Conservation (phyloP, 2,113 vertebrate genomes). For the Ammodramus savannarum region DNA sequence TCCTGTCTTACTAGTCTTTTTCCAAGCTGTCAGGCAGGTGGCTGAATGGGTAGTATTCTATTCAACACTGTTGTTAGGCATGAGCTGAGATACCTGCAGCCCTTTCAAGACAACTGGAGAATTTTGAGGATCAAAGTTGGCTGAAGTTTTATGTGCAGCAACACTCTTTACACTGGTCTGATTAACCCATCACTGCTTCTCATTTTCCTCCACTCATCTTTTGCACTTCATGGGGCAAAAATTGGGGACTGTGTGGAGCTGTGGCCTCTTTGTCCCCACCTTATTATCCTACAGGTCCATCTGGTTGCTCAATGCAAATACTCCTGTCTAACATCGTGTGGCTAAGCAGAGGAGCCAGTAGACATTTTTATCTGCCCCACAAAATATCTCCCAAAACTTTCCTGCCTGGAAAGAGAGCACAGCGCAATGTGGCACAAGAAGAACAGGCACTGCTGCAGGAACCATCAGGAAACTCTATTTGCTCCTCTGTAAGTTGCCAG, state of each 20-base stretch:
- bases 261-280: background rate
- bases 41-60: background rate
- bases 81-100: background rate
- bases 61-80: background rate
- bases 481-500: background rate
- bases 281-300: rapidly evolving
- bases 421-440: rapidly evolving
- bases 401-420: background rate
- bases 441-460: background rate
- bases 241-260: rapidly evolving
- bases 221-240: background rate
- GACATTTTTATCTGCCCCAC: background rate
- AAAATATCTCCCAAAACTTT: background rate
- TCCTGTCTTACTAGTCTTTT: background rate
- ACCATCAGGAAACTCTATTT: background rate
- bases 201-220: background rate
- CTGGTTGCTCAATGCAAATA: background rate
- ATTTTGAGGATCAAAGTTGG: background rate
- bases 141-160: background rate
- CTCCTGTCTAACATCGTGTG: background rate
- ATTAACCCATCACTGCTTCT: background rate
- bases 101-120: background rate
- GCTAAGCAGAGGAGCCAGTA: background rate
- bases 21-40: background rate
- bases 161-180: background rate